phyloP scores from a whole-genome alignment of 2,797 vertebrate genomes.

The Ataeniobius toweri region DNA sequence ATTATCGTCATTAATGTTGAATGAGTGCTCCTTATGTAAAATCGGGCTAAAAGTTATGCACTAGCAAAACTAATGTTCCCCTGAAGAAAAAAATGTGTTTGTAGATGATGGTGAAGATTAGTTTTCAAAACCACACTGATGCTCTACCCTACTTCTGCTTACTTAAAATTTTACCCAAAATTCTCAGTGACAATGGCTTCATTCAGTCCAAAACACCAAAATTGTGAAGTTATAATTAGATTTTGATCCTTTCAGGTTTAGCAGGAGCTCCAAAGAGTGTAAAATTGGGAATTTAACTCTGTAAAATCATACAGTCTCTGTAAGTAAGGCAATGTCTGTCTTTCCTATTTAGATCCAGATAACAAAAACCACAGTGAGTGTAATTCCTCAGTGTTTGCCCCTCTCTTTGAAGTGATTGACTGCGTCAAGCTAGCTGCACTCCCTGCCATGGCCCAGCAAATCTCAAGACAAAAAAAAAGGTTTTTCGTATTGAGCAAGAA shows the following conservation, averaged over 20 bases:
- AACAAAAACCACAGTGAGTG: slow-evolving; percentile 57
- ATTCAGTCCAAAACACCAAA: slow-evolving; percentile 44
- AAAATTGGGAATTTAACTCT: slow-evolving; percentile 47
- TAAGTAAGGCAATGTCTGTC: slow-evolving; percentile 46
- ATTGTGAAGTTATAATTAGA: slow-evolving; percentile 49
- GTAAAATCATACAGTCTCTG: slow-evolving; percentile 60
- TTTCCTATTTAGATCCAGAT: slow-evolving; percentile 47
- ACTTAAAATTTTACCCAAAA: slow-evolving; percentile 14
- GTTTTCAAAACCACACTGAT: slow-evolving; percentile 12
- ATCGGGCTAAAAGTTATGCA: slow-evolving; percentile 3
- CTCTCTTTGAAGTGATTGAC: slow-evolving; percentile 42
- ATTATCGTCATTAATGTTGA: slow-evolving; percentile 34
- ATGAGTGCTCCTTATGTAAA: slow-evolving; percentile 7
- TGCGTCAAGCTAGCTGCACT: slow-evolving; percentile 58
- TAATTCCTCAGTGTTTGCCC: slow-evolving; percentile 35
- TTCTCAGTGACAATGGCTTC: slow-evolving; percentile 9
- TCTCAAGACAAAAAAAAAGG: slow-evolving; percentile 39
- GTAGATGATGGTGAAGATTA: slow-evolving; percentile 12
- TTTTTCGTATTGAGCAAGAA: slow-evolving; percentile 57
- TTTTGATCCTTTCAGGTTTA: slow-evolving; percentile 45
- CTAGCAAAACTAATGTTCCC: background rate
- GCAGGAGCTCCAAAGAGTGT: slow-evolving; percentile 36
- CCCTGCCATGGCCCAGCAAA: slow-evolving; percentile 19
- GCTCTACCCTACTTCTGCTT: slow-evolving; percentile 5
- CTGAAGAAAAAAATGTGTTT: slow-evolving; percentile 8